These are phyloP conservation scores for Lucilia sericata DNA, from an alignment of 1,140 invertebrate genomes.

Conservation along the genomic window DNA sequence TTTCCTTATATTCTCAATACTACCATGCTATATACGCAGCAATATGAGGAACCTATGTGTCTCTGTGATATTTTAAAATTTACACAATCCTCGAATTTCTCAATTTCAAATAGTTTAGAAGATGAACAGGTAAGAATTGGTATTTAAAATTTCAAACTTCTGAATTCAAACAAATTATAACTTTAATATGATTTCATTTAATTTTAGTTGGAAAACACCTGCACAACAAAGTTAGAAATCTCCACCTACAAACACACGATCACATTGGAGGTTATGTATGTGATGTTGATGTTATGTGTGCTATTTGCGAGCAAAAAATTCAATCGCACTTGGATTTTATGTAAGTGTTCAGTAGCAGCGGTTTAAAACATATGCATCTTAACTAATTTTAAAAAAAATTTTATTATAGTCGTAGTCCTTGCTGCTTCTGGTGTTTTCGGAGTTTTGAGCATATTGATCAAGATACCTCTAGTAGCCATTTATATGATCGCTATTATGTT, in stretches of 20 bases:
- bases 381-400: background rate
- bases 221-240: conserved; percentile 47
- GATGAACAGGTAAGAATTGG: background rate
- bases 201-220: background rate
- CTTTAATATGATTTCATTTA: no score
- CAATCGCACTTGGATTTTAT: conserved; percentile 46
- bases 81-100: conserved; percentile 40
- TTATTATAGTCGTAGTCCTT: conserved; percentile 45
- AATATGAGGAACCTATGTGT: conserved; percentile 45
- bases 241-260: conserved; percentile 48
- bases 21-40: conserved; percentile 61
- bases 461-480: conserved; percentile 46
- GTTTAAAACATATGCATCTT: background rate
- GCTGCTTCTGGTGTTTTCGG: conserved; percentile 45
- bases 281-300: conserved; percentile 25
- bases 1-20: conserved; percentile 71
- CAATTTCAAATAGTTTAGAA: background rate
- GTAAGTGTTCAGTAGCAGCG: conserved; percentile 39
- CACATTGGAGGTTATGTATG: conserved; percentile 49
- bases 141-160: no score
- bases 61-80: conserved; percentile 53
- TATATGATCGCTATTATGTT: conserved; percentile 50
- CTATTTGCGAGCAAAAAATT: conserved; percentile 45
- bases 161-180: no score
- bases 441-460: conserved; percentile 35